Percentiles rank a stretch among this genome's conserved stretches.
Conservation (phyloP, 2,888 invertebrate genomes). For the Amiota minor region DNA sequence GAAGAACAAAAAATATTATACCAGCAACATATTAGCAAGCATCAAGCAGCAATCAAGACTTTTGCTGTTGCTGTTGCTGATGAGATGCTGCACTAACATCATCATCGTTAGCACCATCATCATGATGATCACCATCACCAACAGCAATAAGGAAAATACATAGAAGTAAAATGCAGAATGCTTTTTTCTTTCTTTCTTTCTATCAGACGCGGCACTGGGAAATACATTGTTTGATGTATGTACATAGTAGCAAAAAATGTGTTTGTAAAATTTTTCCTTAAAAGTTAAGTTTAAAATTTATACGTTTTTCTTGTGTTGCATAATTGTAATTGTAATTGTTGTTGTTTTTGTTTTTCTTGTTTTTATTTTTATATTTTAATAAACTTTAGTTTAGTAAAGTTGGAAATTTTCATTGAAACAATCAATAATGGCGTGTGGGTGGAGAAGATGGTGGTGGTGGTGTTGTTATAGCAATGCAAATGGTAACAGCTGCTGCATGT, state of each 20-base stretch:
- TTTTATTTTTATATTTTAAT: constrained; percentile 9
- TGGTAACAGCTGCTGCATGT: too few species aligned
- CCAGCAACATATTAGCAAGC: background rate
- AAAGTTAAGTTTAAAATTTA: constrained; percentile 3
- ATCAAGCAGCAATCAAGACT: background rate
- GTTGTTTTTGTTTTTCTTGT: background rate
- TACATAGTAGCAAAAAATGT: background rate
- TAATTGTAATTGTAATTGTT: background rate
- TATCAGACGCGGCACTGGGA: too few species aligned
- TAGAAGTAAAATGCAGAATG: too few species aligned
- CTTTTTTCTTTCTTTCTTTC: too few species aligned
- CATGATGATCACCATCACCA: background rate
- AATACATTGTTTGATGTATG: background rate
- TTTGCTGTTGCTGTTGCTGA: constrained; percentile 7
- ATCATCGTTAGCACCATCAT: background rate
- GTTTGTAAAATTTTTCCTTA: background rate
- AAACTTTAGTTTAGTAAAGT: background rate
- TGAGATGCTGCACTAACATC: background rate
- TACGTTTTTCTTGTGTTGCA: background rate
- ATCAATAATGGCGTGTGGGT: background rate
- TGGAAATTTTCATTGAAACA: background rate
- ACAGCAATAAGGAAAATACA: too few species aligned
- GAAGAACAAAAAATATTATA: background rate
- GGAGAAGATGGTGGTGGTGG: too few species aligned
- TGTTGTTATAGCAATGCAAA: too few species aligned